Evolutionary conservation across 1,140 invertebrate species (phyloP), one percentile per base, ranked within the genome.

Genomic region (Drosophila rufa): DNA sequence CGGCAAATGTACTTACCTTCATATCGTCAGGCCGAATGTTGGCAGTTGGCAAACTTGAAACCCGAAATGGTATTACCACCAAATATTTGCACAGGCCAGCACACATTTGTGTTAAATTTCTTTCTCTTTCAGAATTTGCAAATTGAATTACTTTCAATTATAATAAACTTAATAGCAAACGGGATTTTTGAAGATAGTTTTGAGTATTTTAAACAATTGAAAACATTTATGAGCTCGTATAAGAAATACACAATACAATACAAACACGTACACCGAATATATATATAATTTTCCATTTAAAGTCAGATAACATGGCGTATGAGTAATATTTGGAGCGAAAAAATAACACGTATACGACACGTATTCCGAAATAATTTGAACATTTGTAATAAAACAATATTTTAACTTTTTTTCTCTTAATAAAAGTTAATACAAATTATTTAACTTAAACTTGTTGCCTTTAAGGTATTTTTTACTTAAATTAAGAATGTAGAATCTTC

Each of bases 11-110:
- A 19, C 22, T 67, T 64, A 64, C 58, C 46, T 56, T 15, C 14
- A 40, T 67, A 40, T 25, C 58, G 38, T 27, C 19, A 47, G 58
- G 42, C 46, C 22, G 33, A 62, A 22, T 36, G 27, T 66, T 66
- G 61, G 64, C 64, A 27, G 7, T 38, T 15, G 14, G 15, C 25
- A 36, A 60, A 30, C 56, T 42, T 6, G 7, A 36, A 66, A 43
- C 42, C 43, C 7, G 15, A 27, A 61, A 66, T 66, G 33, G 22
- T 46, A 62, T 66, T 62, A n/a, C 25, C 8, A 17, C 33, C 17
- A 36, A 66, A 38, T 62, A 19, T 36, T 61, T 65, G 59, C 33
- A 14, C 3, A 14, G 38, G 12, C 6, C n/a, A n/a, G 42, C 42
- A 17, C 8, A 43, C 19, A 30, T 30, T 6, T 30, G 17, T 19